Evolutionary conservation across 1,140 invertebrate genomes (phyloP).

Genomic region (Frieseomelitta varia): DNA sequence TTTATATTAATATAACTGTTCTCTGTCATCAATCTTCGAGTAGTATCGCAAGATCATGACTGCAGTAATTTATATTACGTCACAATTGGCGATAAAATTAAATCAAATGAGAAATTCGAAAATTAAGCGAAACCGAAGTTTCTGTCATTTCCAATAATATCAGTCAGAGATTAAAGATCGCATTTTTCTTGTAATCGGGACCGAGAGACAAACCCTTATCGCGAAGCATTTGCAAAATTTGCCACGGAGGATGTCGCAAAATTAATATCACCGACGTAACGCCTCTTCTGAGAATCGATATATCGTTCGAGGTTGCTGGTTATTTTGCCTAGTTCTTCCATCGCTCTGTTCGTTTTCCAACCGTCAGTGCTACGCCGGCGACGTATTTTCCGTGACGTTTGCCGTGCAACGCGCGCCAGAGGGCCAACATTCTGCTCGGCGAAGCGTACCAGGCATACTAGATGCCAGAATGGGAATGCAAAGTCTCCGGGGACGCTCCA

Average conservation of each 20-base stretch:
- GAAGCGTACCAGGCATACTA: constrained; percentile 25
- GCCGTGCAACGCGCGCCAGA: constrained; percentile 9
- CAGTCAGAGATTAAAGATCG: no score
- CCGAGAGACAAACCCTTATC: no score
- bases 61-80: no score
- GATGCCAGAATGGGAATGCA: constrained; percentile 40
- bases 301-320: background rate
- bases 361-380: background rate
- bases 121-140: no score
- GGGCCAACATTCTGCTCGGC: constrained; percentile 24
- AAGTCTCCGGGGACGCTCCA: constrained; percentile 24
- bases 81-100: no score
- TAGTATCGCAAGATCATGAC: no score
- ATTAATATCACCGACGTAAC: background rate
- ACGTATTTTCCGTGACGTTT: background rate
- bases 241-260: background rate
- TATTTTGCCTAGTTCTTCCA: background rate
- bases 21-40: no score
- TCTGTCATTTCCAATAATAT: no score
- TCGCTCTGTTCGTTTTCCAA: background rate
- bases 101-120: no score
- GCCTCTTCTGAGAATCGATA: background rate
- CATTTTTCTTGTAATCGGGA: background rate
- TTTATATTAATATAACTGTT: no score
- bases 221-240: background rate